phyloP scores from a whole-genome alignment of 1,140 invertebrate species.

The Drosophila baimaii region DNA sequence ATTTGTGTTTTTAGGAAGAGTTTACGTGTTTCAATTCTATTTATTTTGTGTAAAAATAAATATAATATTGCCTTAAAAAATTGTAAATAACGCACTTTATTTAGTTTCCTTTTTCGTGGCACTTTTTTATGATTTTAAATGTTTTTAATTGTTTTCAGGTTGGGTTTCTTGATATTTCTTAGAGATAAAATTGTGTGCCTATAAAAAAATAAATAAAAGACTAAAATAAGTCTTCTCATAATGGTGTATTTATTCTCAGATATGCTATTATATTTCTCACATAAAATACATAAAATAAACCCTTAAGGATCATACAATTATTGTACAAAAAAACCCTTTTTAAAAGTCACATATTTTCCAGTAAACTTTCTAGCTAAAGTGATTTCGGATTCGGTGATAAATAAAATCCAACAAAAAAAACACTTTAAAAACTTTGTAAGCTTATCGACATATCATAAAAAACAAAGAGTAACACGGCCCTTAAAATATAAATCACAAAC shows the following conservation, averaged over 20 bases:
- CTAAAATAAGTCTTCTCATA: not conserved
- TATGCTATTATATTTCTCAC: not conserved
- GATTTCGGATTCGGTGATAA: not conserved
- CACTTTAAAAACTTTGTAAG: not conserved
- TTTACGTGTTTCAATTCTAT: no score
- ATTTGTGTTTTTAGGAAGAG: no score
- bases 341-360: not conserved
- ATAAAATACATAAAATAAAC: not conserved
- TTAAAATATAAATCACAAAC: conserved; percentile 12
- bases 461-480: not conserved
- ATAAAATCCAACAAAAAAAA: not conserved
- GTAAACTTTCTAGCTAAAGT: not conserved
- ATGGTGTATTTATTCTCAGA: not conserved
- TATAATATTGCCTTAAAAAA: no score
- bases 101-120: no score
- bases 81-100: no score
- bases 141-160: no score
- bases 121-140: no score
- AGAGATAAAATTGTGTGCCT: no score
- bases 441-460: not conserved
- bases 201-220: not conserved
- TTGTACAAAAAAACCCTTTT: not conserved
- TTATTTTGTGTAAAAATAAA: no score
- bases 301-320: not conserved
- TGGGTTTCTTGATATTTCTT: no score